Evolutionary conservation across 2,797 vertebrate genomes (phyloP), one percentile per base, ranked within the genome.

Genomic region (Manis javanica): DNA sequence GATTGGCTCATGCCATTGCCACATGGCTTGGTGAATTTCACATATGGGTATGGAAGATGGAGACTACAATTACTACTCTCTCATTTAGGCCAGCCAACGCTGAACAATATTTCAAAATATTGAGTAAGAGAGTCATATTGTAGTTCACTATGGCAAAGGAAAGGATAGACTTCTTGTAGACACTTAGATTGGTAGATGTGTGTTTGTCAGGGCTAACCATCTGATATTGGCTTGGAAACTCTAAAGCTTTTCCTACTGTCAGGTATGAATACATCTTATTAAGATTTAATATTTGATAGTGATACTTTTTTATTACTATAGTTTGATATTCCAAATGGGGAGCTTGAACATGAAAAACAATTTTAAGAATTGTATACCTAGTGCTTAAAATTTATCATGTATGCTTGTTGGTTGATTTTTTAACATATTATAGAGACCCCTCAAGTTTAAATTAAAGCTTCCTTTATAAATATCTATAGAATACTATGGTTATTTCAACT

Each of bases 361-460:
- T 94, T 86, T 91, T 4, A 68, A 21, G 19, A 74, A 46, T n/a
- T 85, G 61, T 74, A 39, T 57, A 59, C 1, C 88, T n/a, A 85
- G 0, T 61, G 42, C n/a, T 72, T 68, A 84, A n/a, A 71, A 46
- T 5, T 87, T 86, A 9, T 85, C 39, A 77, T 59, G 96, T 71
- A 75, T 57, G 37, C 75, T 81, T 10, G 16, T 46, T 84, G 1
- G 39, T 69, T 96, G n/a, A 88, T 61, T 94, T 71, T 46, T 90
- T 96, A 6, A 75, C 26, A 19, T 39, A 42, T 61, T 69, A 34
- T 31, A 42, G 37, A 46, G 29, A 81, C 39, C 13, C 1, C 24
- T 90, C 81, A 72, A 89, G 34, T 79, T 96, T 87, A 91, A 93
- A 87, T 12, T 96, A 90, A 94, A 79, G 26, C n/a, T 61, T 11